Evolutionary conservation across 2,113 vertebrate species (phyloP).

Genomic region (Carassius carassius): DNA sequence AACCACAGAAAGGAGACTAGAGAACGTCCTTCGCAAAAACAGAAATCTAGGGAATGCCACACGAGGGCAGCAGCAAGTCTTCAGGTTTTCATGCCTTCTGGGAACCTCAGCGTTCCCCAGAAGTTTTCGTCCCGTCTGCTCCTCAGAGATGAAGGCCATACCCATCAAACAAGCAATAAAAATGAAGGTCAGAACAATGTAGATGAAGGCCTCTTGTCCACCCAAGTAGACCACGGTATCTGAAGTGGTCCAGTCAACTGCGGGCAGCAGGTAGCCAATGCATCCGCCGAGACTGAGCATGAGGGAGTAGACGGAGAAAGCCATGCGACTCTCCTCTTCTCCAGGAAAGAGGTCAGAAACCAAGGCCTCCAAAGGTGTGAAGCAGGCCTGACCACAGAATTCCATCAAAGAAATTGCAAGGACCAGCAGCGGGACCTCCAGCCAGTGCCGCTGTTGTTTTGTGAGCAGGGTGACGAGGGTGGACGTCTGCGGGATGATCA

Average conservation of each 20-base stretch:
- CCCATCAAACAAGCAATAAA: slow-evolving; percentile 78
- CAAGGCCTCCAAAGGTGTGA: slow-evolving; percentile 84
- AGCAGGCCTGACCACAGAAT: slow-evolving; percentile 88
- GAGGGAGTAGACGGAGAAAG: slow-evolving; percentile 84
- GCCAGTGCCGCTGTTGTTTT: slow-evolving; percentile 58
- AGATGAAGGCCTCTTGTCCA: slow-evolving; percentile 82
- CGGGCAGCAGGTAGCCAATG: slow-evolving; percentile 83
- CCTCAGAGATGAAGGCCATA: slow-evolving; percentile 80
- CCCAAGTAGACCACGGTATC: slow-evolving; percentile 77
- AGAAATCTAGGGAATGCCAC: neutral
- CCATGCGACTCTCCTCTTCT: slow-evolving; percentile 78
- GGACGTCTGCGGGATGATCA: slow-evolving; percentile 78
- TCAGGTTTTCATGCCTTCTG: neutral
- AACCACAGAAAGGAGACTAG: slow-evolving; percentile 65
- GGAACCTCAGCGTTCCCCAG: neutral
- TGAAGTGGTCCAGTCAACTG: slow-evolving; percentile 80
- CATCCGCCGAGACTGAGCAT: slow-evolving; percentile 88
- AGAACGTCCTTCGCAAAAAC: neutral
- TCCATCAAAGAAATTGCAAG: slow-evolving; percentile 80
- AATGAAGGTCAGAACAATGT: slow-evolving; percentile 77
- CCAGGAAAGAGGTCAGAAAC: slow-evolving; percentile 85
- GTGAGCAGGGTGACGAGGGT: slow-evolving; percentile 72
- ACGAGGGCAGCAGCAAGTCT: slow-evolving; percentile 14
- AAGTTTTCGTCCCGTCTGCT: slow-evolving; percentile 33
- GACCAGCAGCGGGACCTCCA: slow-evolving; percentile 81